phyloP scores from a whole-genome alignment of 2,113 vertebrate species.

The Zosterops pallidus region DNA sequence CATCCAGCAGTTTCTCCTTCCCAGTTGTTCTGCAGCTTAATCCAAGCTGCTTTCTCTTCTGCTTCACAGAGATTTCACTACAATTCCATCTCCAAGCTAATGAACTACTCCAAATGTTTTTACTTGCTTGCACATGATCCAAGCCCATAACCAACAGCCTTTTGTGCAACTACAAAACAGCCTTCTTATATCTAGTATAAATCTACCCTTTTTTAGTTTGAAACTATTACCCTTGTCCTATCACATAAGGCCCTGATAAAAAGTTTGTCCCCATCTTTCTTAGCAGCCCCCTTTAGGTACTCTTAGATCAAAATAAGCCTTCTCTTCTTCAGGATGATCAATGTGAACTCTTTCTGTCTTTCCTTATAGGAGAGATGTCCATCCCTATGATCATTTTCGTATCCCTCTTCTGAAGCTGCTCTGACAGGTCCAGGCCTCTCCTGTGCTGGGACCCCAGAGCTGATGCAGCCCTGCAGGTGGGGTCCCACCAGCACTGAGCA shows the following conservation, averaged over 20 bases:
- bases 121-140: not conserved
- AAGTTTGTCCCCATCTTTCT: not conserved
- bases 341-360: no score
- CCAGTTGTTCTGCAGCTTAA: not conserved
- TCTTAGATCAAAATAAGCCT: not conserved
- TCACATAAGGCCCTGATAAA: not conserved
- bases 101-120: not conserved
- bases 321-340: not conserved
- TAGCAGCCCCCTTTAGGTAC: no score
- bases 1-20: not conserved
- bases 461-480: not conserved
- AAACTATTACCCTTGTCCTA: not conserved
- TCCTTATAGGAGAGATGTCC: not conserved
- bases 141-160: not conserved
- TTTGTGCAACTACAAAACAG: not conserved
- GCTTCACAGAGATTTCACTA: not conserved
- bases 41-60: not conserved
- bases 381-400: accelerated
- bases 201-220: not conserved
- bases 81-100: not conserved
- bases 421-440: not conserved
- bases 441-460: not conserved
- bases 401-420: not conserved
- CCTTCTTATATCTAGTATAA: not conserved
- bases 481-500: not conserved